Percentiles rank a stretch among this genome's conserved stretches.
Conservation (phyloP, 2,888 invertebrate genomes). For the Sarcophaga variegata region DNA sequence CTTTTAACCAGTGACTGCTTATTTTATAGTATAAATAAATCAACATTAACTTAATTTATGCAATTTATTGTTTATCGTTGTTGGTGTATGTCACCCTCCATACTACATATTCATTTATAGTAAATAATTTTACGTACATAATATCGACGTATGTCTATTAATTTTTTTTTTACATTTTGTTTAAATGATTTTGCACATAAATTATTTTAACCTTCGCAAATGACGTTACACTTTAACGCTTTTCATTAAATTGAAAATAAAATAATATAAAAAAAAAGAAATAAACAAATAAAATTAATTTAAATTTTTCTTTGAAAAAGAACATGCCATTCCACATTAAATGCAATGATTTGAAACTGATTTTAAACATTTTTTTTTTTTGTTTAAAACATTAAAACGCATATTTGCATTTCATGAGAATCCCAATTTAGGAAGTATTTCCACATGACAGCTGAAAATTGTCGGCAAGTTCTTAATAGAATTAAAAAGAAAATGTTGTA, state of each 20-base stretch:
- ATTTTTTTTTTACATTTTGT: constrained; percentile 29
- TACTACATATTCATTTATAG: too few relatives aligned
- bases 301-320: background rate
- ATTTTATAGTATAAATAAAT: constrained; percentile 51
- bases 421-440: too few relatives aligned
- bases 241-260: background rate
- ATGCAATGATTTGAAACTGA: background rate
- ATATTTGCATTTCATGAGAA: too few relatives aligned
- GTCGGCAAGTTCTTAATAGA: background rate
- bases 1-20: too few relatives aligned
- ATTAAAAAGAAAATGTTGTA: background rate
- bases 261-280: background rate
- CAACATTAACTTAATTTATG: constrained; percentile 65
- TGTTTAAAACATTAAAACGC: too few relatives aligned
- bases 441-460: too few relatives aligned
- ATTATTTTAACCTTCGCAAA: constrained; percentile 66
- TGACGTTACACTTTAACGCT: constrained; percentile 63
- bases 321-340: background rate
- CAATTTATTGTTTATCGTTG: constrained; percentile 1
- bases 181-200: constrained; percentile 46
- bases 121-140: too few relatives aligned
- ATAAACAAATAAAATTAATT: background rate
- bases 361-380: background rate
- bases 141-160: constrained; percentile 39
- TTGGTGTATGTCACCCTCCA: too few relatives aligned